Base-by-base conservation (phyloP, 2,888 invertebrate genomes). In the Megalurothrips usitatus region DNA sequence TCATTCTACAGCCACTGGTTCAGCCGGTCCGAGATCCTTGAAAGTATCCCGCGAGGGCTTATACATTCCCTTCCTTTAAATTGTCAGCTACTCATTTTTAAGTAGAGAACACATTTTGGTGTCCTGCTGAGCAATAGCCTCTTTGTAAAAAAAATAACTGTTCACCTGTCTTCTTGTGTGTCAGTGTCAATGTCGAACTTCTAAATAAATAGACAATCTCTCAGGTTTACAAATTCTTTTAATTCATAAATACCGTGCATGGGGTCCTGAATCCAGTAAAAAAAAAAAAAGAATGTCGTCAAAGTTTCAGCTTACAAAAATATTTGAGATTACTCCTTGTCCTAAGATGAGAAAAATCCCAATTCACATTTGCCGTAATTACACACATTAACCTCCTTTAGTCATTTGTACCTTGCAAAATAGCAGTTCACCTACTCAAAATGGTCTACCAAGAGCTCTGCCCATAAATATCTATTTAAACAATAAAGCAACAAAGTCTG, bases 251-350 rank as follows among this genome's bases (percentile, higher is more conserved):
- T 75, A 75, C 23, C 68, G 23, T 19, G 17, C 58, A 58, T 19
- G 17, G 58, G 58, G 6, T 26, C 23, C 23, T 75, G 68, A 75
- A 75, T 75, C 68, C 23, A 26, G n/a, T 75, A 26, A 75, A 23
- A 58, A 43, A 43, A 43, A 43, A 43, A 43, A 43, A 43, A 43
- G 34, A 75, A 75, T 75, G 68, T 75, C 12, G 68, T 75, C 68
- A 23, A 75, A 75, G n/a, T 17, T 75, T 75, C 23, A 23, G 26
- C 26, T 75, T 75, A 23, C 11, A 68, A 75, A 75, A 75, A 75
- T 26, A 75, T 26, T 75, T 26, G 68, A 75, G 68, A 75, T 75
- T 75, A 26, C 68, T 75, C 68, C 26, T 75, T 26, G n/a, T 75
- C 68, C 68, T 26, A 26, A 26, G 68, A 26, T 75, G 68, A 75